A percentile compares a stretch with the other conserved stretches of the same genome.
These are phyloP conservation scores for Volucella zonaria DNA, from an alignment of 2,888 invertebrate genomes.

Conservation along the genomic window DNA sequence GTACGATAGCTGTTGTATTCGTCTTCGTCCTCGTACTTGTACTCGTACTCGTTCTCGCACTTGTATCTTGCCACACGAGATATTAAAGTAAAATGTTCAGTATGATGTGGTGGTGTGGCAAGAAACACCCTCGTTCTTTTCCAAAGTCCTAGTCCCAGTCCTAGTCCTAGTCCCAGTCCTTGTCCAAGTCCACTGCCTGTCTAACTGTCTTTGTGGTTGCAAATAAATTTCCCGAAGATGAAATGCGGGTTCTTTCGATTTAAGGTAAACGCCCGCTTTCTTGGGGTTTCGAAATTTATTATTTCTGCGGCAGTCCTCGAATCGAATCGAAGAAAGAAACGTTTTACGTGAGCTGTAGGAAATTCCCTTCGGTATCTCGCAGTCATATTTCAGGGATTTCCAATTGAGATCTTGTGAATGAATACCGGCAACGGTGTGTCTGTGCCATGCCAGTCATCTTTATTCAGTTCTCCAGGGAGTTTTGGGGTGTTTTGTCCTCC, in stretches of 20 bases:
- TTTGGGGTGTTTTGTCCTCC: neutral
- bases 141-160: no score
- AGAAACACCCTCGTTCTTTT: no score
- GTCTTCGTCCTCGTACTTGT: neutral
- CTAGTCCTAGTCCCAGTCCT: neutral
- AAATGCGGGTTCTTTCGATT: conserved; percentile 55
- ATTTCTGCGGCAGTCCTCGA: conserved; percentile 39
- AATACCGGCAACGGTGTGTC: neutral
- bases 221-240: conserved; percentile 66
- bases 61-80: conserved; percentile 6
- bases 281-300: conserved; percentile 62
- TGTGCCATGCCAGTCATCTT: conserved; percentile 21
- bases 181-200: conserved; percentile 31
- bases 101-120: neutral
- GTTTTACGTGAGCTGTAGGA: conserved; percentile 20
- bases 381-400: conserved; percentile 57
- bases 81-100: neutral
- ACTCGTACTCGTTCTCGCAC: neutral
- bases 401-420: conserved; percentile 24
- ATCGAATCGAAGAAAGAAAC: conserved; percentile 14
- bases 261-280: conserved; percentile 30
- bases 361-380: conserved; percentile 48
- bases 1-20: neutral
- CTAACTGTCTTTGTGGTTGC: conserved; percentile 56
- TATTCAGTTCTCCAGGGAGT: conserved; percentile 14